phyloP scores from a whole-genome alignment of 1,140 invertebrate genomes.

The Rhyzopertha dominica region DNA sequence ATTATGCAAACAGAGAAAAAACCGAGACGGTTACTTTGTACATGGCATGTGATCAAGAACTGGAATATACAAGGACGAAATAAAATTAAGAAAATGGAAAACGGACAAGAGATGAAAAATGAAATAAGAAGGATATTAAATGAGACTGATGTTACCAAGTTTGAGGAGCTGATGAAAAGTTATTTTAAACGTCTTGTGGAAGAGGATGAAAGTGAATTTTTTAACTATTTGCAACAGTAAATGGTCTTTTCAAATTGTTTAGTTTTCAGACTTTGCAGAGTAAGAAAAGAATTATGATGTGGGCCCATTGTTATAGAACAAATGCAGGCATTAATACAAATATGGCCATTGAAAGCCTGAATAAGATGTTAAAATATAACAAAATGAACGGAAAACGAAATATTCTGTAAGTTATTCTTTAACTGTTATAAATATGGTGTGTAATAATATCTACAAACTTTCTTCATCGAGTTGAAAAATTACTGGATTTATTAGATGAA shows the following conservation, averaged over 20 bases:
- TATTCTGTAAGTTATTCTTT: no score
- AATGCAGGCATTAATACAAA: conserved; percentile 12
- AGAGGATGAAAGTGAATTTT: conserved; percentile 18
- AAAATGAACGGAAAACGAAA: conserved; percentile 6
- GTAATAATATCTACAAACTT: no score
- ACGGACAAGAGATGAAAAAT: conserved; percentile 14
- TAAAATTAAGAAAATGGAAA: conserved; percentile 1
- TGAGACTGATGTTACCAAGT: conserved; percentile 10
- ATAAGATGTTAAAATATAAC: conserved; percentile 14
- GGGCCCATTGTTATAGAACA: conserved; percentile 9
- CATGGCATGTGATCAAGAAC: conserved; percentile 23
- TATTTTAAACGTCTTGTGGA: neutral
- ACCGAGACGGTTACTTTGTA: conserved; percentile 20
- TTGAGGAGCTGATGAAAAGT: conserved; percentile 7
- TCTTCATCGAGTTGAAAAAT: no score
- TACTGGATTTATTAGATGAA: conserved; percentile 7
- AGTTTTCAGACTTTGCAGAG: no score
- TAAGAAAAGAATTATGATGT: conserved; percentile 10
- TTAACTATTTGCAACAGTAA: conserved; percentile 23
- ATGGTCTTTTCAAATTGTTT: no score
- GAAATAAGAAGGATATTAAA: conserved; percentile 15
- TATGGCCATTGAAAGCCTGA: conserved; percentile 9
- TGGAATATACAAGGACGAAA: conserved; percentile 19
- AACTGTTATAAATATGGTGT: no score
- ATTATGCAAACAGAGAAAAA: conserved; percentile 14